Evolutionary conservation across 2,797 vertebrate genomes (phyloP).

Genomic region (Harpagifer antarcticus): DNA sequence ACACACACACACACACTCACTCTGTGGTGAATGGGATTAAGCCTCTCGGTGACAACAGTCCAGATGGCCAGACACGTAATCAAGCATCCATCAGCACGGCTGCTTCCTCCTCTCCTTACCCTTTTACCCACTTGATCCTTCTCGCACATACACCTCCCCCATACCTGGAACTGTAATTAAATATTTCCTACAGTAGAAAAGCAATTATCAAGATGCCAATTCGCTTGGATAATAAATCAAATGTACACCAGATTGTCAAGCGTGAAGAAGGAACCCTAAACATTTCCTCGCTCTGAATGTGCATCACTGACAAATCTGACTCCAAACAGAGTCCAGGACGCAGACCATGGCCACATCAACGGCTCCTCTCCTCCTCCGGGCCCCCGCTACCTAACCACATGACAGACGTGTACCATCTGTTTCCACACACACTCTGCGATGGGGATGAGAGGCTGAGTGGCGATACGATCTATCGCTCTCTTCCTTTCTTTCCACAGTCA

Average conservation of each 20-base stretch:
- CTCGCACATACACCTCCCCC: conserved; percentile 64
- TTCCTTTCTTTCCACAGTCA: conserved; percentile 57
- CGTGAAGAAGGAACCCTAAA: conserved; percentile 30
- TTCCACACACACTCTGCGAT: conserved; percentile 50
- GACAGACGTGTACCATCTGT: conserved; percentile 77
- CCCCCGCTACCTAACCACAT: conserved; percentile 70
- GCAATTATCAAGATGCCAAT: conserved; percentile 57
- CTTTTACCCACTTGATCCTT: conserved; percentile 62
- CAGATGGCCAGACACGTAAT: conserved; percentile 83
- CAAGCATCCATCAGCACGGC: conserved; percentile 77
- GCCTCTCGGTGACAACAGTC: conserved; percentile 77
- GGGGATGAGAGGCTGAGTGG: conserved; percentile 62
- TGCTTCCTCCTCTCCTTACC: conserved; percentile 71
- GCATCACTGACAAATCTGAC: conserved; percentile 31
- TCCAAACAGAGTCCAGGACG: conserved; percentile 48
- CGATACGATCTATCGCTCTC: conserved; percentile 69
- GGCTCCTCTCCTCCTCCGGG: conserved; percentile 56
- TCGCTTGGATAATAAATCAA: conserved; percentile 60
- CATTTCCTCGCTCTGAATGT: conserved; percentile 34
- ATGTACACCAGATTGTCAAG: conserved; percentile 42
- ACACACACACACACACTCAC: conserved; percentile 32
- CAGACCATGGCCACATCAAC: conserved; percentile 50
- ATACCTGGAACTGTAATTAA: conserved; percentile 71
- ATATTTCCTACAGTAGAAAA: conserved; percentile 57
- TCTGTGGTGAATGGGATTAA: conserved; percentile 76